Evolutionary conservation across 2,888 invertebrate genomes (phyloP), one percentile per base, ranked within the genome.

Genomic region (Hesperia comma): DNA sequence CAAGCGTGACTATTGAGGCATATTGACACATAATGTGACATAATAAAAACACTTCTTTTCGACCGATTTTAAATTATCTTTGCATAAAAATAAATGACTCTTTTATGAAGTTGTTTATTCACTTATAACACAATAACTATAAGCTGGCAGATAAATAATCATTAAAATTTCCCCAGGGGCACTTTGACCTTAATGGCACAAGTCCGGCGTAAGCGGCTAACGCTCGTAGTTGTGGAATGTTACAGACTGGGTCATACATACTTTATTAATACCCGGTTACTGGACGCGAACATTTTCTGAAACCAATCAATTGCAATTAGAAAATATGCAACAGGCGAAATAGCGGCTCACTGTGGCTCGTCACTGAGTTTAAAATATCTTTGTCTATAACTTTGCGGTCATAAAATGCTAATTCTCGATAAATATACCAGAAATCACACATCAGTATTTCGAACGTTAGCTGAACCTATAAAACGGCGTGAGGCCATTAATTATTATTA

Each of bases 261-360:
- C 43, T 10, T 19, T 7, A 12, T 49, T 49, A 19, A 12, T 49
- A 19, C 17, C 19, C 6, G 12, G 0, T 15, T 14, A 58, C 15
- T 7, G 33, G 2, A 57, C n/a, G 21, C 55, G 26, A 49, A n/a
- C 19, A 33, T 56, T 49, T 51, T 17, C 46, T 43, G 14, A 46
- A 37, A 21, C 33, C n/a, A 46, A 55, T 33, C 15, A 46, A 26
- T 46, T 33, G 19, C 55, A 19, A 46, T 17, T 46, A 33, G 32
- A 63, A 19, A 26, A 49, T 49, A 49, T 63, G 56, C 19, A 63
- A 55, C 33, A 49, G 33, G 2, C 49, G n/a, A 49, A 37, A 12
- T 33, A 19, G 7, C 33, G 33, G 7, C 33, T 15, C 41, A 37
- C 40, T 26, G 32, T 46, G 19, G 33, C 62, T 33, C 19, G 15